Conservation (phyloP, 1,140 invertebrate species). For the Chironomus striatipennis region DNA sequence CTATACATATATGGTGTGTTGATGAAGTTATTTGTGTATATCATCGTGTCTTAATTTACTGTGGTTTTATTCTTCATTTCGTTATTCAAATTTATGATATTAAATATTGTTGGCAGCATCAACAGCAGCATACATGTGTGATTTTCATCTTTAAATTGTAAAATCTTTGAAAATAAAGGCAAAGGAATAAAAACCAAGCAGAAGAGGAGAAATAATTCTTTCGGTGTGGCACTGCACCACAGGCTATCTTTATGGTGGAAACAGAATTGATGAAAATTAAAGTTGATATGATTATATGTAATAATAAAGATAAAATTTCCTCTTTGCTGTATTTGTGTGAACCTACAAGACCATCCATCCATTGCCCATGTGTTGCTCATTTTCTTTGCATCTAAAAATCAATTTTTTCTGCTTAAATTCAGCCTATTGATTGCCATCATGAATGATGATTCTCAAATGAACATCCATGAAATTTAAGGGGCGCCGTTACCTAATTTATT, state of each 20-base stretch:
- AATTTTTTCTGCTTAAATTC: constrained; percentile 1
- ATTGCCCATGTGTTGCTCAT: background rate
- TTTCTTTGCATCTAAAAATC: background rate
- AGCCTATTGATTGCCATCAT: too few species aligned
- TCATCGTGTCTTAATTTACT: background rate
- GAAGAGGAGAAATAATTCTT: background rate
- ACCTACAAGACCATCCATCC: background rate
- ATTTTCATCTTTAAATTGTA: too few species aligned
- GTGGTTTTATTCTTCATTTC: constrained; percentile 4
- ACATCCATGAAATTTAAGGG: constrained; percentile 12
- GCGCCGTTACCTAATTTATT: background rate
- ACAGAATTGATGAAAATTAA: background rate
- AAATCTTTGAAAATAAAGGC: too few species aligned
- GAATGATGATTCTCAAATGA: constrained; percentile 7
- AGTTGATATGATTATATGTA: background rate
- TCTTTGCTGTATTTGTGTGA: background rate
- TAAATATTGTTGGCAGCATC: background rate
- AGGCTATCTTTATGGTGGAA: background rate
- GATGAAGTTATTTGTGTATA: constrained; percentile 21
- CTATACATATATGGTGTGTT: background rate
- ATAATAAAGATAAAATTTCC: background rate
- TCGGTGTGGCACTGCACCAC: background rate
- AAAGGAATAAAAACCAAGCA: background rate
- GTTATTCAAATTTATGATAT: constrained; percentile 6
- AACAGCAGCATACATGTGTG: too few species aligned